phyloP scores from a whole-genome alignment of 2,797 vertebrate genomes.

The Propithecus perrieri region DNA sequence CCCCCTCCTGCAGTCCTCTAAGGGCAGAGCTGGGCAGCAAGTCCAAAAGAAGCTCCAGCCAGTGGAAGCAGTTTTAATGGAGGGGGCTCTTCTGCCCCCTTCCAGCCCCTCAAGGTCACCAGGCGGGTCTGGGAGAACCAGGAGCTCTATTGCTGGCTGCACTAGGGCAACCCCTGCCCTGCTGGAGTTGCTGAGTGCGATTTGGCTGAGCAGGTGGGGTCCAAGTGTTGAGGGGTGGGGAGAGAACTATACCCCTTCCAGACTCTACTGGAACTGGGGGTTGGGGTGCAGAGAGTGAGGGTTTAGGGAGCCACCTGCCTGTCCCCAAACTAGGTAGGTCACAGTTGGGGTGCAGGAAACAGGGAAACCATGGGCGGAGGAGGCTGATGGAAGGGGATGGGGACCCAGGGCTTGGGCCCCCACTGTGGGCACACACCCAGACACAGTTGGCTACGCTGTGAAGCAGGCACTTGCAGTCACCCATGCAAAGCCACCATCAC shows the following conservation, averaged over 20 bases:
- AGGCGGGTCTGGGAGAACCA: not conserved
- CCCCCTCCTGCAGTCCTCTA: not conserved
- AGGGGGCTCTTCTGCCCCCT: not conserved
- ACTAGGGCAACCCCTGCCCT: not conserved
- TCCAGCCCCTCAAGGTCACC: conserved; percentile 73
- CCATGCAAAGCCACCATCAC: not conserved
- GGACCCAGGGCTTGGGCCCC: not conserved
- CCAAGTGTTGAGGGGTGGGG: not conserved
- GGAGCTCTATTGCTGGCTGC: not conserved
- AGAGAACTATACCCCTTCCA: not conserved
- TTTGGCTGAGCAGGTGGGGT: not conserved
- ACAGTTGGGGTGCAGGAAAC: not conserved
- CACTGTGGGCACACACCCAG: not conserved
- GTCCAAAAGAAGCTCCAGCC: not conserved
- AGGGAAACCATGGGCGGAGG: not conserved
- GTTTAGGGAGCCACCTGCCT: not conserved
- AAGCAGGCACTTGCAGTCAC: not conserved
- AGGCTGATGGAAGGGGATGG: not conserved
- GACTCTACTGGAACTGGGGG: not conserved
- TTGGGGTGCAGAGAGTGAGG: not conserved
- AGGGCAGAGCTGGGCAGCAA: not conserved
- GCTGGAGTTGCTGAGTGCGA: not conserved
- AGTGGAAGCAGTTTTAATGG: not conserved
- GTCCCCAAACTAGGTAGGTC: not conserved
- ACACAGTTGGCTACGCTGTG: not conserved